phyloP scores from a whole-genome alignment of 2,113 vertebrate genomes.

The Gavialis gangeticus region DNA sequence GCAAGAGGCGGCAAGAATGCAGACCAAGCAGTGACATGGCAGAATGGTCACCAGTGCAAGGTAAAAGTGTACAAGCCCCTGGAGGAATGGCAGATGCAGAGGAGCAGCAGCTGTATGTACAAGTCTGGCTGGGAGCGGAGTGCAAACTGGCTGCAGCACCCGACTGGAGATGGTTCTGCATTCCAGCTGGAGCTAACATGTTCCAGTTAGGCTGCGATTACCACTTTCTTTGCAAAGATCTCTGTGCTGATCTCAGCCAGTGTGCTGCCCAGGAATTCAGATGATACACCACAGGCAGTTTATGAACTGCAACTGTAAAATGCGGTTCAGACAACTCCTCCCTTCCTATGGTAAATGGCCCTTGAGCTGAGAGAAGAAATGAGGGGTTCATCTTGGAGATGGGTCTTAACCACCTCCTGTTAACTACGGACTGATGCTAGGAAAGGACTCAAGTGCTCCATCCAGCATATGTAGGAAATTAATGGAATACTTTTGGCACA shows the following conservation, averaged over 20 bases:
- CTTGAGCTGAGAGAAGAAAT: not conserved
- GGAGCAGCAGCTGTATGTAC: slow-evolving; percentile 33
- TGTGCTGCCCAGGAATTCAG: not conserved
- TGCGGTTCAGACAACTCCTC: not conserved
- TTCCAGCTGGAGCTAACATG: not conserved
- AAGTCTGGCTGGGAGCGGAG: slow-evolving; percentile 14
- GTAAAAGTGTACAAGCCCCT: slow-evolving; percentile 3
- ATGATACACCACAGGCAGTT: not conserved
- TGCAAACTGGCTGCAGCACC: not conserved
- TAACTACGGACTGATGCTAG: not conserved
- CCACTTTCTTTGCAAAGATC: not conserved
- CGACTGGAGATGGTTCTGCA: not conserved
- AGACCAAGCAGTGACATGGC: slow-evolving; percentile 35
- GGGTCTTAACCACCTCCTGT: not conserved
- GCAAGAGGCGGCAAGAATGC: slow-evolving; percentile 40
- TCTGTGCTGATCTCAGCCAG: not conserved
- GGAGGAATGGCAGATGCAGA: not conserved
- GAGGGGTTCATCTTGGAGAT: not conserved
- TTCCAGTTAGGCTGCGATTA: not conserved
- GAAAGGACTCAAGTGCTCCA: not conserved
- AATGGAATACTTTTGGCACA: slow-evolving; percentile 47
- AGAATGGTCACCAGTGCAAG: not conserved
- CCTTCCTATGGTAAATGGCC: not conserved
- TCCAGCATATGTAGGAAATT: not conserved
- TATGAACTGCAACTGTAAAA: not conserved